Evolutionary conservation across 2,888 invertebrate species (phyloP).

Genomic region (Sympetrum striolatum): DNA sequence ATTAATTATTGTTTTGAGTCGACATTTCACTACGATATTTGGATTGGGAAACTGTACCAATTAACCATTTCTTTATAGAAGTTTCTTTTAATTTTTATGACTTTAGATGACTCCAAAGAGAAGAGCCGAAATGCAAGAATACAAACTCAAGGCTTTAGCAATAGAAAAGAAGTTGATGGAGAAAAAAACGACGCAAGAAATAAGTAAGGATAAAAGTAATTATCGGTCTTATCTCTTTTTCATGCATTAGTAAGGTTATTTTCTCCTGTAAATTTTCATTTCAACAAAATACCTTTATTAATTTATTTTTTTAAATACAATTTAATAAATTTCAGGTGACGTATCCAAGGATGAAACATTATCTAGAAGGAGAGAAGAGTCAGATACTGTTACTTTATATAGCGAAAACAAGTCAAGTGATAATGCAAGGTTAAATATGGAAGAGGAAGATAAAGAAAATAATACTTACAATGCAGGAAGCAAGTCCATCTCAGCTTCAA

Average conservation of each 20-base stretch:
- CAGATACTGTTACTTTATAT: background rate
- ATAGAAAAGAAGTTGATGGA: background rate
- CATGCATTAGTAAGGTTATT: background rate
- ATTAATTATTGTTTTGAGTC: too few relatives aligned
- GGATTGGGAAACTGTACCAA: too few relatives aligned
- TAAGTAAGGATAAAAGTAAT: background rate
- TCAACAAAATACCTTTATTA: background rate
- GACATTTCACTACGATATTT: too few relatives aligned
- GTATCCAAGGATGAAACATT: background rate
- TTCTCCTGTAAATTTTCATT: background rate
- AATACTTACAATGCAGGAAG: background rate
- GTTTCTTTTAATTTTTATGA: background rate
- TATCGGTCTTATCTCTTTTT: background rate
- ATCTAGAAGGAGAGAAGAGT: background rate
- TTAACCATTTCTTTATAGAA: too few relatives aligned
- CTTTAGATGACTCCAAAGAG: constrained; percentile 3
- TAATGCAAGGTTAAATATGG: background rate
- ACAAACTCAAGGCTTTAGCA: background rate
- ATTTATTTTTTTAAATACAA: too few relatives aligned
- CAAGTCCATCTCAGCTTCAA: background rate
- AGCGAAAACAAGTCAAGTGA: background rate
- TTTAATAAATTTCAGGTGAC: background rate
- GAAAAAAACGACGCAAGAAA: background rate
- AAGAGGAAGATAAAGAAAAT: background rate
- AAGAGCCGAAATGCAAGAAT: constrained; percentile 14